Evolutionary conservation across 2,888 invertebrate species (phyloP), one percentile per base, ranked within the genome.

Genomic region (Brachyopa scutellaris): DNA sequence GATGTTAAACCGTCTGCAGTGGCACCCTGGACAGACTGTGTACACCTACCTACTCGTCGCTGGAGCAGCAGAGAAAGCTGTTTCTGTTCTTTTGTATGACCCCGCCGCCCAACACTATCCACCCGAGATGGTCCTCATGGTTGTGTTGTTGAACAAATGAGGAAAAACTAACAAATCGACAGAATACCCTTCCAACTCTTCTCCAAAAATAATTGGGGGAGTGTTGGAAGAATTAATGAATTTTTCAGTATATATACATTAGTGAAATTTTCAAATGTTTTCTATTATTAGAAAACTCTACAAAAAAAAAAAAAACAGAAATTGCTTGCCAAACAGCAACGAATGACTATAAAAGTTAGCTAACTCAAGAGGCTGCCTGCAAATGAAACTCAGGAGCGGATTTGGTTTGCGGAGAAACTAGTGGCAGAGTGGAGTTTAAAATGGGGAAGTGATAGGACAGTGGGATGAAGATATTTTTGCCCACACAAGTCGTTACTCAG

Each of bases 261-360:
- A 55, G 47, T 59, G 64, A 77, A 62, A 49, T 33, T 55, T 55
- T 66, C 7, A 42, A 59, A 76, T 47, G 19, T 59, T n/a, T n/a
- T 79, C 79, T 79, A 73, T 67, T 67, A 73, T 67, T 79, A 79
- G 79, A 67, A 55, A 36, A 13, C 26, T 77, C 15, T 40, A 70
- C 19, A 42, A 42, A 49, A 57, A 51, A 45, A 2, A 40, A 40
- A 29, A 17, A n/a, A 33, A 33, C 7, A 9, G 11, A 36, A 36
- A 2, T 11, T 36, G 5, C 9, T 17, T 19, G 47, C 13, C 51
- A 13, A 38, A 51, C 29, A 66, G 66, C 31, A 42, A 29, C 21
- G 40, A 26, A 40, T 42, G 31, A 1, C 40, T 36, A 40, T 31
- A 33, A 42, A 33, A 15, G 36, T 47, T 49, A 2, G 11, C 15